Percentiles rank a stretch among this genome's conserved stretches.
Evolutionary conservation across 37 sponge, comb jelly and placozoan species (phyloP).

Genomic region (Corticium candelabrum): DNA sequence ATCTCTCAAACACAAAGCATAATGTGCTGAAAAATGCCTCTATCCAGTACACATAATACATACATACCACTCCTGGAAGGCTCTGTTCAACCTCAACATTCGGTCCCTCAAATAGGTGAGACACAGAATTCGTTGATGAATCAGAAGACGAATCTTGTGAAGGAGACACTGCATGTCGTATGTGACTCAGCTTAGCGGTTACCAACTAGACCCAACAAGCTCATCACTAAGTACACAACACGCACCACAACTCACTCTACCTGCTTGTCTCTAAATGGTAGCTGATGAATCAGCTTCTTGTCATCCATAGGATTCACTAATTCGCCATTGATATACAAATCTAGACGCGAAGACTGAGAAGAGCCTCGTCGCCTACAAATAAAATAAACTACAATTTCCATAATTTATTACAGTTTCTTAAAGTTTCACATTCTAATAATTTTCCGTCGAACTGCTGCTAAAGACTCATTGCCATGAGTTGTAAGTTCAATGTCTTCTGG

Average conservation of each 20-base stretch:
- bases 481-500: constrained; percentile 73
- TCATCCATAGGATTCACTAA: constrained; percentile 53
- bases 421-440: constrained; percentile 25
- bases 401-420: neutral
- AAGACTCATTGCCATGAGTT: constrained; percentile 69
- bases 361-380: neutral
- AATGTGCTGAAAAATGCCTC: neutral
- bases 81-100: constrained; percentile 59
- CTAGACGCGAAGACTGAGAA: constrained; percentile 16
- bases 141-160: constrained; percentile 68
- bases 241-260: neutral
- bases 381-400: neutral
- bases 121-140: constrained; percentile 36
- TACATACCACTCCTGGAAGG: constrained; percentile 74
- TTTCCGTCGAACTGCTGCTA: constrained; percentile 64
- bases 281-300: constrained; percentile 32
- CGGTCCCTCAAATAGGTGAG: constrained; percentile 50
- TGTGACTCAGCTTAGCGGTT: neutral
- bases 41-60: neutral
- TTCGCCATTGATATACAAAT: constrained; percentile 64
- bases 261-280: constrained; percentile 39
- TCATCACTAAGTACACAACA: neutral
- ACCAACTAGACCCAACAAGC: neutral
- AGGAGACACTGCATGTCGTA: neutral
- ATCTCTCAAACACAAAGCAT: neutral